These are phyloP conservation scores for Crocodylus rhombifer DNA, from an alignment of 2,797 vertebrate species.

Conservation along the genomic window DNA sequence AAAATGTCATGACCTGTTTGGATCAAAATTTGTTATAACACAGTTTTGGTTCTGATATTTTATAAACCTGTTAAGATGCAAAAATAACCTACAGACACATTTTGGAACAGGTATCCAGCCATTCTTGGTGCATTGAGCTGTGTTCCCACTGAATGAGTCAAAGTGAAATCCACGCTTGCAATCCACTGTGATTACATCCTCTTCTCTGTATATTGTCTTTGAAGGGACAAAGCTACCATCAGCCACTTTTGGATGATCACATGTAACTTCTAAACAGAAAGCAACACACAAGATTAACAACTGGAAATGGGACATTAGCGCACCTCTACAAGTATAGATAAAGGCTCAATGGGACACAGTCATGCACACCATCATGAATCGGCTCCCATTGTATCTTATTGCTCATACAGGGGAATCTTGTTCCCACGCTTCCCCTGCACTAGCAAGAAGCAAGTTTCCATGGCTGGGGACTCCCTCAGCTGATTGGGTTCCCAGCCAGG, in stretches of 20 bases:
- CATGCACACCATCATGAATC: too few species aligned
- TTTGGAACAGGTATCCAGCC: slow-evolving; percentile 74
- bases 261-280: slow-evolving; percentile 66
- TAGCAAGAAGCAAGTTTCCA: too few species aligned
- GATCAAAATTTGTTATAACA: not conserved
- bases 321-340: too few species aligned
- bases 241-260: slow-evolving; percentile 62
- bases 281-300: not conserved
- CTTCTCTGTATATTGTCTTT: not conserved
- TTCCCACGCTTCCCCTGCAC: too few species aligned
- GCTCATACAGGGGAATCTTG: too few species aligned
- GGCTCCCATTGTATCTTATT: too few species aligned
- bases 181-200: not conserved
- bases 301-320: not conserved
- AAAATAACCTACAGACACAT: slow-evolving; percentile 73
- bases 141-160: fast-evolving
- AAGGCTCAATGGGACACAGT: too few species aligned
- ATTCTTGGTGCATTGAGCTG: slow-evolving; percentile 40
- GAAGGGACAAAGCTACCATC: slow-evolving; percentile 42
- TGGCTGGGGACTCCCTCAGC: too few species aligned
- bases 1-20: too few species aligned
- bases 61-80: not conserved
- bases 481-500: too few species aligned
- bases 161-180: slow-evolving; percentile 57
- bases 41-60: not conserved